Conservation (phyloP, 2,113 vertebrate species). For the Prietella phreatophila region DNA sequence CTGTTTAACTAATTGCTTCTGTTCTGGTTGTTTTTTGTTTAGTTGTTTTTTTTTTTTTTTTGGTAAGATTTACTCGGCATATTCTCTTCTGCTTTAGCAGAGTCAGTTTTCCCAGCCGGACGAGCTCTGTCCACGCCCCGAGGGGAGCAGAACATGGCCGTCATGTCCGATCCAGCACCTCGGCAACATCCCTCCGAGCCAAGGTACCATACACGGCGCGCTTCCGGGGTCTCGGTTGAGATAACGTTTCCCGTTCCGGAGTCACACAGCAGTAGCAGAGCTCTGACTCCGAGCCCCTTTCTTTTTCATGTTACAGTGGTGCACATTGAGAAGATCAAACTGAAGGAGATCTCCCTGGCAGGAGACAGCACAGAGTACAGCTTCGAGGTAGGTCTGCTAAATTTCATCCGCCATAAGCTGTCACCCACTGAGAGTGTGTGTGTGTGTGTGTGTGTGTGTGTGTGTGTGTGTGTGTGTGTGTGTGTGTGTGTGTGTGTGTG, state of each 20-base stretch:
- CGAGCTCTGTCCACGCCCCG: conserved; percentile 47
- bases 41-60: background rate
- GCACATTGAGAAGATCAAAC: conserved; percentile 83
- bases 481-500: too few relatives aligned
- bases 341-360: conserved; percentile 79
- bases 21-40: background rate
- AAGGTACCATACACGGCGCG: conserved; percentile 39
- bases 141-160: conserved; percentile 38
- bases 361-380: conserved; percentile 82
- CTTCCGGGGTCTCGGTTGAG: background rate
- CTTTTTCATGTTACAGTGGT: conserved; percentile 70
- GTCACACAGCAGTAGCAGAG: background rate
- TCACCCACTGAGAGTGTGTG: background rate
- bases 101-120: conserved; percentile 45
- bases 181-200: conserved; percentile 30
- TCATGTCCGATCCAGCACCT: conserved; percentile 44
- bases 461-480: too few relatives aligned
- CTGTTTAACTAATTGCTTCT: background rate
- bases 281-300: background rate
- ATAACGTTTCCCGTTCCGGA: background rate
- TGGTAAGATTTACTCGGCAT: background rate
- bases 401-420: background rate
- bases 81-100: conserved; percentile 10
- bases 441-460: too few relatives aligned
- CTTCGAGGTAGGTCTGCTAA: conserved; percentile 76